These are phyloP conservation scores for Triplophysa dalaica DNA, from an alignment of 2,113 vertebrate genomes.

Conservation along the genomic window DNA sequence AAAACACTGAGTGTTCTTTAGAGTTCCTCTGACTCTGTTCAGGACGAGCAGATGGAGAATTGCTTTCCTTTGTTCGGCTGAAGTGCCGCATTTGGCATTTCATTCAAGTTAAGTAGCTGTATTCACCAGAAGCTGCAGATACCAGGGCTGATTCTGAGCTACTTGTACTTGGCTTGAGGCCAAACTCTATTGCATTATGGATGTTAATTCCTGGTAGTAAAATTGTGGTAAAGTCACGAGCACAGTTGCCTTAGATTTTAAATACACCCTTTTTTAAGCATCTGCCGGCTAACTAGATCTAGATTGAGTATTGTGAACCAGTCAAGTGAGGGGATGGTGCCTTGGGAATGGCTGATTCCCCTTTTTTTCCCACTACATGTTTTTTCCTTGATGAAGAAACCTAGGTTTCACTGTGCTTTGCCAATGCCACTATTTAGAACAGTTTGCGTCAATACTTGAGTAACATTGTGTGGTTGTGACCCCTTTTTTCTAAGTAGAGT, in stretches of 20 bases:
- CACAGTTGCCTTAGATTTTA: slow-evolving; percentile 23
- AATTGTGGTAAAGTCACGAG: neutral
- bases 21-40: slow-evolving; percentile 31
- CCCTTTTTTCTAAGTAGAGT: slow-evolving; percentile 66
- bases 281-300: neutral
- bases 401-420: slow-evolving; percentile 69
- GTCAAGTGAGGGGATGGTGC: slow-evolving; percentile 2
- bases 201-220: slow-evolving; percentile 35
- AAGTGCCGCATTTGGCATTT: slow-evolving; percentile 19
- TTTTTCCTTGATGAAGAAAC: slow-evolving; percentile 47
- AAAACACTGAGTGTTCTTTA: slow-evolving; percentile 34
- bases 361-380: slow-evolving; percentile 23
- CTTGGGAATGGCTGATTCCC: neutral
- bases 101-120: slow-evolving; percentile 29
- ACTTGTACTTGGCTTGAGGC: slow-evolving; percentile 15
- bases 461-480: slow-evolving; percentile 74
- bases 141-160: slow-evolving; percentile 38
- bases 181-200: slow-evolving; percentile 18
- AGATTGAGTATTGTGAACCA: neutral
- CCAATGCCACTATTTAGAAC: slow-evolving; percentile 79
- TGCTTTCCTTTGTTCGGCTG: slow-evolving; percentile 35
- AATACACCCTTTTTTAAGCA: slow-evolving; percentile 10
- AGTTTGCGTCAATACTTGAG: slow-evolving; percentile 86
- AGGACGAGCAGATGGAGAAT: slow-evolving; percentile 36
- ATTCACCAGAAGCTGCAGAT: slow-evolving; percentile 31